Base-by-base conservation (phyloP, 2,888 invertebrate species). In the Ephialtes manifestator region DNA sequence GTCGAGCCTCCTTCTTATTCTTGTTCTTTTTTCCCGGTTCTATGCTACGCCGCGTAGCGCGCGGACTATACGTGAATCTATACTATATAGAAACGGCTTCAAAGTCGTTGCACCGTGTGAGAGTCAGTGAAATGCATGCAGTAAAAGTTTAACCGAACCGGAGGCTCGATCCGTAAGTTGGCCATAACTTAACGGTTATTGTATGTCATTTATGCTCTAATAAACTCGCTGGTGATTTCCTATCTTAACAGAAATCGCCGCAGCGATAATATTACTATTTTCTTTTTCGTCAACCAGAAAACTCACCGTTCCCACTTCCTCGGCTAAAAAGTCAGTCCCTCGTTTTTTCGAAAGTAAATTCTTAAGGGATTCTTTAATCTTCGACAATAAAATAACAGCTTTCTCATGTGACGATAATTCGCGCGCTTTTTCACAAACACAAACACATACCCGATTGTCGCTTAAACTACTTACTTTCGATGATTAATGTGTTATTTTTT, bases 91-190 rank as follows among this genome's bases (percentile, higher is more conserved):
- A 13, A 13, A 2, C 28, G 11, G 60, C n/a, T 35, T 60, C 4
- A 0, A 55, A 55, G 24, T 24, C 15, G 24, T 18, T 35, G 63
- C 60, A 15, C n/a, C 13, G 2, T 10, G 35, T 35, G 18, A 39
- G 65, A 18, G 24, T 10, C 58, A 46, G 46, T 43, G 74, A 74
- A 74, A 74, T 58, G 60, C 10, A 46, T 46, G 58, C 24, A 18
- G 46, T 43, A 55, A 55, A 55, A 72, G 8, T 43, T 68, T 46
- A 35, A 39, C 20, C 43, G 18, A 65, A 65, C 39, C 43, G 13
- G 20, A 65, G 65, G 31, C 51, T 58, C 74, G 28, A 74, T 43
- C 58, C 58, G 74, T 60, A 74, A 74, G 74, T 74, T n/a, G 58
- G 46, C 28, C 5, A 60, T 39, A 58, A 28, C 13, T 39, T 24